Evolutionary conservation across 2,888 invertebrate genomes (phyloP), one percentile per base, ranked within the genome.

Genomic region (Eledone cirrhosa): DNA sequence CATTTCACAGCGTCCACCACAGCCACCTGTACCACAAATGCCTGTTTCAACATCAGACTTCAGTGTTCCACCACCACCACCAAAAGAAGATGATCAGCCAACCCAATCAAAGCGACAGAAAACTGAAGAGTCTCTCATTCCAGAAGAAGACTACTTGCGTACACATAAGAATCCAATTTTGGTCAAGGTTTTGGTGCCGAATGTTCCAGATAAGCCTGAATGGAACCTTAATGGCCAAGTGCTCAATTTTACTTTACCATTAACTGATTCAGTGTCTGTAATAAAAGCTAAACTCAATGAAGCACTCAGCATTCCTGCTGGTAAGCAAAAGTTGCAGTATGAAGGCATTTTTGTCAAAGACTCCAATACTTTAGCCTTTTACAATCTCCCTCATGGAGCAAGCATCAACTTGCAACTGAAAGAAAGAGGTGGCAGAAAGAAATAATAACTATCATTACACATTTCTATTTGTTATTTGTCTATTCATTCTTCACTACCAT

Each of bases 291-390:
- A 95, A 89, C 93, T 99, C 85, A 94, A 95, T 83, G 94, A 96
- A 89, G 93, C 94, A 84, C 95, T 96, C 80, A 95, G 95, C 8
- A 96, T 99, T 95, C 97, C 98, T 69, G 96, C 95, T 27, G 97
- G 97, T 78, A 99, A 99, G 91, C 99, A 99, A 92, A 91, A 99
- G 91, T 93, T 99, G 83, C 95, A 96, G 85, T 95, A 95, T 88
- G 98, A 98, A 96, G 98, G 98, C 53, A 94, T 99, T 92, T 99
- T 99, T 93, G 96, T 99, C 93, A 99, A 99, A 91, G 99, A 99
- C 91, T 96, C 94, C 78, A 97, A 98, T 89, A 94, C 95, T 0
- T 92, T 98, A 91, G 99, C 97, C 0, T 99, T 95, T 92, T 99
- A 99, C 92, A 99, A 99, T 92, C 94, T 99, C 82, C 93, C 94